Evolutionary conservation across 1,140 invertebrate genomes (phyloP).

Genomic region (Trissolcus basalis): DNA sequence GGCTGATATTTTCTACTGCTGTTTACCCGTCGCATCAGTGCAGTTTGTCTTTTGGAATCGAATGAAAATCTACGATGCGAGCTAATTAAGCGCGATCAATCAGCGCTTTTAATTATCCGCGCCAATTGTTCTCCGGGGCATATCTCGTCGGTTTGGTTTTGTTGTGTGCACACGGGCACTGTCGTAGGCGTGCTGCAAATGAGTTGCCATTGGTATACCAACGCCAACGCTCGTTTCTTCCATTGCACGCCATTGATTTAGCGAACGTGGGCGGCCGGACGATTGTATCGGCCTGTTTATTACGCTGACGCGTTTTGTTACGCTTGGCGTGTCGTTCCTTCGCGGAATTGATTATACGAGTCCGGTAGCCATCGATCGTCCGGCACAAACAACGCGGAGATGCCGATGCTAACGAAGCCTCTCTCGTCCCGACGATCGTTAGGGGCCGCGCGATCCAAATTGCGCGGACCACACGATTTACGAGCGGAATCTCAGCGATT

Average conservation of each 20-base stretch:
- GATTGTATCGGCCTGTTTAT: conserved; percentile 56
- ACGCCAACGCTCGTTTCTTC: too few relatives aligned
- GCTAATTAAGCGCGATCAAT: conserved; percentile 24
- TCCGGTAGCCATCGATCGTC: conserved; percentile 20
- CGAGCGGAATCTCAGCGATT: conserved; percentile 10
- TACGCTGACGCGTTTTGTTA: conserved; percentile 49
- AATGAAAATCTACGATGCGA: too few relatives aligned
- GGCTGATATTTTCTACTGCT: too few relatives aligned
- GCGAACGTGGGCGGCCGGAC: conserved; percentile 46
- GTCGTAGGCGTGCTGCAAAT: too few relatives aligned
- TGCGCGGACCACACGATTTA: background rate
- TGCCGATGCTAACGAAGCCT: conserved; percentile 1
- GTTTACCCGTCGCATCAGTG: too few relatives aligned
- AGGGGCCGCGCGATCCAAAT: too few relatives aligned
- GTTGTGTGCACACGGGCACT: too few relatives aligned
- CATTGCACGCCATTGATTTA: conserved; percentile 40
- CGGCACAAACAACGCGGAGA: too few relatives aligned
- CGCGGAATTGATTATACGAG: conserved; percentile 14
- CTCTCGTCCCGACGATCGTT: background rate
- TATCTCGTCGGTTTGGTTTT: too few relatives aligned
- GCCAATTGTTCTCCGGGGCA: too few relatives aligned
- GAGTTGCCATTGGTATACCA: too few relatives aligned
- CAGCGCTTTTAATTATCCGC: conserved; percentile 11
- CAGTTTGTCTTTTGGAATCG: too few relatives aligned
- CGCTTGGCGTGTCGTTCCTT: conserved; percentile 35